phyloP scores from a whole-genome alignment of 2,797 vertebrate species.

The Buceros bicornis region DNA sequence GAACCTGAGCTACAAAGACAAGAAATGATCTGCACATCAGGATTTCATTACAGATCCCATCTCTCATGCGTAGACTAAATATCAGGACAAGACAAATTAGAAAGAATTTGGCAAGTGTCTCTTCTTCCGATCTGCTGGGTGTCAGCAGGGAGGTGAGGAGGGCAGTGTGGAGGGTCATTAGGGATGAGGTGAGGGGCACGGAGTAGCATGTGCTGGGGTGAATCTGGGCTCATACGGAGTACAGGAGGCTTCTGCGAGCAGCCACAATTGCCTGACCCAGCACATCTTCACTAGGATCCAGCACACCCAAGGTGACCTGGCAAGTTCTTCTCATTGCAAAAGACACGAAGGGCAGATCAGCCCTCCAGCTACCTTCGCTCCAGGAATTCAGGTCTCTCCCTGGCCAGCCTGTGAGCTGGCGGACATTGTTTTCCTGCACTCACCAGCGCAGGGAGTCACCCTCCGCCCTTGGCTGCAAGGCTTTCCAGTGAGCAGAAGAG shows the following conservation, averaged over 20 bases:
- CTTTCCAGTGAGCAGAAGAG: not conserved
- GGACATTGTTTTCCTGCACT: not conserved
- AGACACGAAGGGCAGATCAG: not conserved
- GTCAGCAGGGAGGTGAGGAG: not conserved
- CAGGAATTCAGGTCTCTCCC: not conserved
- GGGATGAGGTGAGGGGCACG: not conserved
- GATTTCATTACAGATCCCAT: not conserved
- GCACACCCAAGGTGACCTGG: not conserved
- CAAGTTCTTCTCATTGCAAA: not conserved
- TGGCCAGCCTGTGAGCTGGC: not conserved
- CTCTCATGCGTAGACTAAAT: not conserved
- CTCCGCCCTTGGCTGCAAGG: not conserved
- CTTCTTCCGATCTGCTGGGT: not conserved
- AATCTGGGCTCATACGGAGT: not conserved
- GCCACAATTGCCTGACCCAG: not conserved
- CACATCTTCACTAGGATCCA: not conserved
- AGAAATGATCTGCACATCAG: not conserved
- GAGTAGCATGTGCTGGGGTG: not conserved
- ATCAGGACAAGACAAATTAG: not conserved
- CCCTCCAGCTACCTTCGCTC: not conserved
- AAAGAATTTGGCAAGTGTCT: not conserved
- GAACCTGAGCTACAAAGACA: not conserved
- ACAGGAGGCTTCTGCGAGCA: not conserved
- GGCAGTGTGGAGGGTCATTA: not conserved
- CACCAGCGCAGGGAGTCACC: not conserved